Percentiles rank a stretch among this genome's conserved stretches.
Evolutionary conservation across 2,113 vertebrate genomes (phyloP).

Genomic region (Telmatochromis bifrenatus): DNA sequence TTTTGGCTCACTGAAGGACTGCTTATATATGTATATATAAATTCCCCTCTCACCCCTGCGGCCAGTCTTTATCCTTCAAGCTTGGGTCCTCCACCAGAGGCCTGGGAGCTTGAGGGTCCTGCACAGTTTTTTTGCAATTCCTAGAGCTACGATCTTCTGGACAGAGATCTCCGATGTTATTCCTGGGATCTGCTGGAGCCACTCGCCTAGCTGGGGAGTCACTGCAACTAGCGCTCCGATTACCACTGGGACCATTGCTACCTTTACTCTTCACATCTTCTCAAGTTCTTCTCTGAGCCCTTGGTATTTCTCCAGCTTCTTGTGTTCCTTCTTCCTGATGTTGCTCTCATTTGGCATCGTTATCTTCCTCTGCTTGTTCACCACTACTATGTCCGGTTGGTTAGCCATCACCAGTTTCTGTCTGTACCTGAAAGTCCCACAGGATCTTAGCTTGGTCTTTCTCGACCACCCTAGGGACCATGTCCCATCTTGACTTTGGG

Average conservation of each 20-base stretch:
- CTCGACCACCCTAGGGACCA: not conserved
- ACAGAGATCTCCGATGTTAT: not conserved
- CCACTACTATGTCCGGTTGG: not conserved
- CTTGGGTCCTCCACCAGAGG: not conserved
- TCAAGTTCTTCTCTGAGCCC: not conserved
- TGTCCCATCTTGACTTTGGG: not conserved
- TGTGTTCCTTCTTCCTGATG: not conserved
- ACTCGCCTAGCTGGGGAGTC: not conserved
- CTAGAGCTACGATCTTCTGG: not conserved
- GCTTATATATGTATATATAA: not conserved
- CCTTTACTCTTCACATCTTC: not conserved
- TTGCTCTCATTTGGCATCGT: not conserved
- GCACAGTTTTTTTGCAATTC: not conserved
- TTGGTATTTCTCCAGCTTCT: not conserved
- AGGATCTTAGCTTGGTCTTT: not conserved
- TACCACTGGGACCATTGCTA: accelerated
- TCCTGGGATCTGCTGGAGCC: not conserved
- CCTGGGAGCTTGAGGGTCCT: not conserved
- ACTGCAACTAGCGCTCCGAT: not conserved
- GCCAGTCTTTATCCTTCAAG: not conserved
- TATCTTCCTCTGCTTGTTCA: not conserved
- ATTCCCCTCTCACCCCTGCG: not conserved
- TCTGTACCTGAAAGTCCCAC: not conserved
- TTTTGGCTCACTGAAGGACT: not conserved
- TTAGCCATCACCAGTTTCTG: not conserved